Percentiles rank a stretch among this genome's conserved stretches.
phyloP scores from a whole-genome alignment of 2,113 vertebrate species.

The Galeopterus variegatus region DNA sequence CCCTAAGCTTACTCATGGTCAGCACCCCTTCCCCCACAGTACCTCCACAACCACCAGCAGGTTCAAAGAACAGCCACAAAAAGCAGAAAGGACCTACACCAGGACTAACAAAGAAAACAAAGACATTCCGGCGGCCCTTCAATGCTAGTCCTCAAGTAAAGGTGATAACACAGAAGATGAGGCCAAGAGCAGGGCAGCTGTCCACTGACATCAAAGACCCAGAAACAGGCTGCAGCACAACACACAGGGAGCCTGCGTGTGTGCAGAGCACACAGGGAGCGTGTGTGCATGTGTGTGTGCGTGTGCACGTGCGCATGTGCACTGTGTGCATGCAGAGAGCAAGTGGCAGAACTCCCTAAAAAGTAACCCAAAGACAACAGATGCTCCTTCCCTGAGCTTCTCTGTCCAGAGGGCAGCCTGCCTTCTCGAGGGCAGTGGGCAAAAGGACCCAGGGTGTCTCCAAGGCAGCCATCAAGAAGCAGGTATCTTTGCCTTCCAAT shows the following conservation, averaged over 20 bases:
- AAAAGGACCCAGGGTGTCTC: neutral
- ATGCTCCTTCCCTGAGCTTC: neutral
- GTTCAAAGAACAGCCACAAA: neutral
- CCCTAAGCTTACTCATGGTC: neutral
- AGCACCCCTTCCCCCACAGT: neutral
- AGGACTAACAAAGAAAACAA: neutral
- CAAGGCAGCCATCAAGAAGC: neutral
- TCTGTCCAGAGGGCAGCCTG: too few species aligned
- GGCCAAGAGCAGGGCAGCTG: neutral
- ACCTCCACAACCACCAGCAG: neutral
- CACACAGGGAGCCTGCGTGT: too few species aligned
- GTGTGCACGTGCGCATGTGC: neutral
- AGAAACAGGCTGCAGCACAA: too few species aligned
- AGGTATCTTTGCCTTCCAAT: neutral
- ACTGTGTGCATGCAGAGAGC: neutral
- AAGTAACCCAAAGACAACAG: neutral
- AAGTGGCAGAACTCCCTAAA: neutral
- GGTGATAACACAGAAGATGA: neutral
- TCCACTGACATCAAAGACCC: neutral
- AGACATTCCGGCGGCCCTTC: neutral
- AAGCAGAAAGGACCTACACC: neutral
- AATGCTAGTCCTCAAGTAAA: neutral
- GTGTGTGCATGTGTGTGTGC: neutral
- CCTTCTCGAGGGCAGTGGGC: neutral
- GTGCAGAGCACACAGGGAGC: too few species aligned